These are phyloP conservation scores for Prosopocoilus inquinatus DNA, from an alignment of 2,888 invertebrate genomes.

Conservation along the genomic window DNA sequence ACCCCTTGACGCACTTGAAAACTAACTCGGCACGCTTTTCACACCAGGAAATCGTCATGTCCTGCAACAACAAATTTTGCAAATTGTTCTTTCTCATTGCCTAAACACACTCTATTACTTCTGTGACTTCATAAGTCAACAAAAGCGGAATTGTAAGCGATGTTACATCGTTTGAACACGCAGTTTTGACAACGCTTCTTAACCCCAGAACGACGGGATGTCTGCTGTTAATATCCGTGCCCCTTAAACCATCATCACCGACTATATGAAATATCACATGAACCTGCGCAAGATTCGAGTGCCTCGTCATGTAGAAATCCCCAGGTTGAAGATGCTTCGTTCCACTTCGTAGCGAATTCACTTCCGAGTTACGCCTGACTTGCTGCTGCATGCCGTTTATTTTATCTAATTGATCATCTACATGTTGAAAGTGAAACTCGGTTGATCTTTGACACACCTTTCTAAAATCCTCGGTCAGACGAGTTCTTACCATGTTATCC, in stretches of 20 bases:
- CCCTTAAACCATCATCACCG: constrained; percentile 69
- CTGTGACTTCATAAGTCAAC: constrained; percentile 89
- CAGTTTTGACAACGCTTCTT: constrained; percentile 90
- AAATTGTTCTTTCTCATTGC: constrained; percentile 1
- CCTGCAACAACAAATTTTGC: constrained; percentile 53
- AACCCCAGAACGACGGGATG: constrained; percentile 94
- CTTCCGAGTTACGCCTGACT: constrained; percentile 32
- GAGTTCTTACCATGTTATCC: constrained; percentile 53
- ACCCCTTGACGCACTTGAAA: constrained; percentile 98
- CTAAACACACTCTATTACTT: constrained; percentile 58
- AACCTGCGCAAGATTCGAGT: constrained; percentile 91
- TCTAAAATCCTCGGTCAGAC: constrained; percentile 58
- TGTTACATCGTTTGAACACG: constrained; percentile 92
- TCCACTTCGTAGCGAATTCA: constrained; percentile 31
- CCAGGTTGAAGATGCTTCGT: constrained; percentile 72
- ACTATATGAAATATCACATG: constrained; percentile 96
- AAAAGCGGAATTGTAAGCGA: constrained; percentile 91
- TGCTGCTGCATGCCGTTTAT: constrained; percentile 49
- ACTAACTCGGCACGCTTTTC: constrained; percentile 93
- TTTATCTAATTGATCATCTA: constrained; percentile 81
- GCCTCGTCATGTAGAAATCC: constrained; percentile 82
- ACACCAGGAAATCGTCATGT: constrained; percentile 97
- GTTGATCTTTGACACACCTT: constrained; percentile 76
- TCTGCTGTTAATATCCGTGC: constrained; percentile 88
- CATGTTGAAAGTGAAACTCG: constrained; percentile 90